These are phyloP conservation scores for Opisthocomus hoazin DNA, from an alignment of 2,113 vertebrate species.

Conservation along the genomic window DNA sequence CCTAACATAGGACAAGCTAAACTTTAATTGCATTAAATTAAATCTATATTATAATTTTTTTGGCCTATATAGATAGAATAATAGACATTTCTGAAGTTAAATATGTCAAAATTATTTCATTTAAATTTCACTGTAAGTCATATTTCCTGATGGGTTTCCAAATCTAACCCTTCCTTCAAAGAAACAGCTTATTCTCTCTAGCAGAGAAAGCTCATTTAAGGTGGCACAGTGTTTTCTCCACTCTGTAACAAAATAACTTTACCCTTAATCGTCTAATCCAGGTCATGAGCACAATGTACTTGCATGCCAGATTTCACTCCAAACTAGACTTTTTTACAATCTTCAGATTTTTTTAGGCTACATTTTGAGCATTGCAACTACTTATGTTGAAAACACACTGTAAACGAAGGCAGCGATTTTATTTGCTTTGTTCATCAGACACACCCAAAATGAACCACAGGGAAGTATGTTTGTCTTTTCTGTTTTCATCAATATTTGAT, in stretches of 20 bases:
- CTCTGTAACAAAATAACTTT: neutral
- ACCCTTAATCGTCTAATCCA: neutral
- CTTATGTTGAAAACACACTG: neutral
- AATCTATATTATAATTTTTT: constrained; percentile 58
- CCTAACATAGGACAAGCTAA: constrained; percentile 65
- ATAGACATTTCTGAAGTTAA: constrained; percentile 52
- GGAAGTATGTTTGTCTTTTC: constrained; percentile 35
- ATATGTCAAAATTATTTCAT: constrained; percentile 49
- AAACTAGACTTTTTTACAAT: neutral
- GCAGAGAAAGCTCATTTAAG: constrained; percentile 11
- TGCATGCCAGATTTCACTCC: neutral
- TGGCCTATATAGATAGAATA: constrained; percentile 54
- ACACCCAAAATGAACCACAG: neutral
- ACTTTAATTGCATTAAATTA: constrained; percentile 73
- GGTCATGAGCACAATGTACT: neutral
- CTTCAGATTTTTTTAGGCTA: neutral
- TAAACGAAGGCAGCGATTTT: neutral
- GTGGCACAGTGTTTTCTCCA: neutral
- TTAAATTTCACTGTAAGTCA: constrained; percentile 4
- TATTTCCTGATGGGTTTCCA: constrained; percentile 15
- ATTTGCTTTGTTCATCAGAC: constrained; percentile 9
- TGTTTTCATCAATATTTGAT: constrained; percentile 23
- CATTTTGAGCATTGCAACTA: neutral
- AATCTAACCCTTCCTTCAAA: neutral
- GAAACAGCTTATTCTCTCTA: neutral